Evolutionary conservation across 2,113 vertebrate genomes (phyloP).

Genomic region (Carassius carassius): DNA sequence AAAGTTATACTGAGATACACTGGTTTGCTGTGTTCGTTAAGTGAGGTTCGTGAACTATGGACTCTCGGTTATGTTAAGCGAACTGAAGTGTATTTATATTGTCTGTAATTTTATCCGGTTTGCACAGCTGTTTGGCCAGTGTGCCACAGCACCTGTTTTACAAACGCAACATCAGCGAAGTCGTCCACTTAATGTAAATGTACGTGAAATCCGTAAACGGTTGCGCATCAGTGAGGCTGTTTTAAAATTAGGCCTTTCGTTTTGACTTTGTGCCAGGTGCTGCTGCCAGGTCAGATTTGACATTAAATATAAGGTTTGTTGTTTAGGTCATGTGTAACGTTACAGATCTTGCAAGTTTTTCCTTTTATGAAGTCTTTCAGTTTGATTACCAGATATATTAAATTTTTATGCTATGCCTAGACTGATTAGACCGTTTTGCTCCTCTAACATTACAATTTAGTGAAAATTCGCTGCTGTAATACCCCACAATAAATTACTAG

Average conservation of each 20-base stretch:
- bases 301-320: not conserved
- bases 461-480: not conserved
- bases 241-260: not conserved
- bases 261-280: conserved; percentile 30
- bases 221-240: not conserved
- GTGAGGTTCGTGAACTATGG: not conserved
- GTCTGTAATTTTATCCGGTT: not conserved
- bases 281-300: not conserved
- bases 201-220: no score
- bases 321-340: not conserved
- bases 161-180: not conserved
- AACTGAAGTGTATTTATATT: not conserved
- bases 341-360: not conserved
- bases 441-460: not conserved
- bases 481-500: not conserved
- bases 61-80: not conserved
- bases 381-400: not conserved
- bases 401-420: not conserved
- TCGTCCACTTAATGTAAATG: not conserved
- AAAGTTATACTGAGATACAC: not conserved
- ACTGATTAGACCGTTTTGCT: not conserved
- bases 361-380: no score
- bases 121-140: not conserved
- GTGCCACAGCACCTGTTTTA: not conserved
- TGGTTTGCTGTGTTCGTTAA: not conserved